phyloP scores from a whole-genome alignment of 2,113 vertebrate genomes.

The Dromiciops gliroides region DNA sequence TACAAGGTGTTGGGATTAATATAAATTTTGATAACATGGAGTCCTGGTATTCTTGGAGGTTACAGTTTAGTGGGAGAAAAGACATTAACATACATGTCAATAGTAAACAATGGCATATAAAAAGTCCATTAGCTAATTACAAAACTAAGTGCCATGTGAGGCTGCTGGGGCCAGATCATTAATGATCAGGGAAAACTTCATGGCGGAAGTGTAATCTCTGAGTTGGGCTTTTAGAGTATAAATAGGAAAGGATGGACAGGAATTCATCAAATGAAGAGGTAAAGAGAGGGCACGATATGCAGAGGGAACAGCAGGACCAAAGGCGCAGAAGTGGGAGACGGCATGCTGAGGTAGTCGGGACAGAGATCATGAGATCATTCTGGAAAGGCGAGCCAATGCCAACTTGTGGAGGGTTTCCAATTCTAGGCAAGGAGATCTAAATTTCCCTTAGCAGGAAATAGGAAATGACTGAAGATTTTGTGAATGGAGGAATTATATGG shows the following conservation, averaged over 20 bases:
- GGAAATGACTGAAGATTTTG: neutral
- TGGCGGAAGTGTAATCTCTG: neutral
- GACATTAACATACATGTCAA: neutral
- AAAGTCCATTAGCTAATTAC: neutral
- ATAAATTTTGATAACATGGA: neutral
- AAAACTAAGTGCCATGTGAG: neutral
- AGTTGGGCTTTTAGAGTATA: neutral
- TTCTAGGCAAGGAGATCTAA: neutral
- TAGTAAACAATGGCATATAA: neutral
- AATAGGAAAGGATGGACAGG: neutral
- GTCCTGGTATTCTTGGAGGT: neutral
- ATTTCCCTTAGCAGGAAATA: neutral
- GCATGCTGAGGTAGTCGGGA: neutral
- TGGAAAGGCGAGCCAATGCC: neutral
- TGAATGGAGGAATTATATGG: neutral
- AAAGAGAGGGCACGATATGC: neutral
- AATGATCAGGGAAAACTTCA: neutral
- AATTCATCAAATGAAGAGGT: neutral
- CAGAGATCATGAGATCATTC: neutral
- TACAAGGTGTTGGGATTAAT: neutral
- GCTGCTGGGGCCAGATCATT: neutral
- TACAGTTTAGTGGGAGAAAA: neutral
- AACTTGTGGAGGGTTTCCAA: neutral
- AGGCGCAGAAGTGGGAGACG: neutral
- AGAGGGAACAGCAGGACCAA: neutral